Percentiles rank a stretch among this genome's conserved stretches.
Evolutionary conservation across 2,797 vertebrate species (phyloP).

Genomic region (Arnoldichthys spilopterus): DNA sequence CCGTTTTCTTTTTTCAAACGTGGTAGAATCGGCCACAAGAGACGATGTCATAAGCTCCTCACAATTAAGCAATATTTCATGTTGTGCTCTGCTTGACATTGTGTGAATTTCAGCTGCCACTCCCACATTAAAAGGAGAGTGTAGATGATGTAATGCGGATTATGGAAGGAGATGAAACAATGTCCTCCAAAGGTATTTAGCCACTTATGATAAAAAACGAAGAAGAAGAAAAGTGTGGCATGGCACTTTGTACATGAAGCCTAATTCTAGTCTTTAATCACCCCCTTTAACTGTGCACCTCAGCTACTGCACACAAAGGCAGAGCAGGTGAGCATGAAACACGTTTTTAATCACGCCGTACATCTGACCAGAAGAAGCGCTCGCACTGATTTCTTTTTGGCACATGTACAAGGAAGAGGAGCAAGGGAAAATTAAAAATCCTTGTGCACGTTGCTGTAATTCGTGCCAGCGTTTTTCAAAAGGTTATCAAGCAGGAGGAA

Average conservation of each 20-base stretch:
- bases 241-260: slow-evolving; percentile 19
- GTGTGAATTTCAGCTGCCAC: slow-evolving; percentile 19
- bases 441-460: neutral
- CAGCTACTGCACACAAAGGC: slow-evolving; percentile 6
- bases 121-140: neutral
- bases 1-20: slow-evolving; percentile 8
- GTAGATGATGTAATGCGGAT: slow-evolving; percentile 40
- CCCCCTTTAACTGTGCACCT: slow-evolving; percentile 9
- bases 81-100: slow-evolving; percentile 31
- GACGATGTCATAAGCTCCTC: slow-evolving; percentile 30
- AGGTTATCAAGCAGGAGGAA: slow-evolving; percentile 48
- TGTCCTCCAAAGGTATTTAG: neutral
- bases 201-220: neutral
- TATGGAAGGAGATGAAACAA: slow-evolving; percentile 35
- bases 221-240: neutral
- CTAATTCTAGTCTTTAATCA: slow-evolving; percentile 1
- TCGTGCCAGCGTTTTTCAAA: slow-evolving; percentile 34
- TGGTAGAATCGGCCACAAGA: neutral
- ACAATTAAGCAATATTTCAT: slow-evolving; percentile 33
- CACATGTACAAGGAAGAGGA: neutral
- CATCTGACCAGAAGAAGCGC: neutral
- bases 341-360: slow-evolving; percentile 20
- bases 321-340: slow-evolving; percentile 18
- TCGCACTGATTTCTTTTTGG: slow-evolving; percentile 6
- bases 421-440: neutral